Conservation (phyloP, 2,113 vertebrate species). For the Xiphias gladius region DNA sequence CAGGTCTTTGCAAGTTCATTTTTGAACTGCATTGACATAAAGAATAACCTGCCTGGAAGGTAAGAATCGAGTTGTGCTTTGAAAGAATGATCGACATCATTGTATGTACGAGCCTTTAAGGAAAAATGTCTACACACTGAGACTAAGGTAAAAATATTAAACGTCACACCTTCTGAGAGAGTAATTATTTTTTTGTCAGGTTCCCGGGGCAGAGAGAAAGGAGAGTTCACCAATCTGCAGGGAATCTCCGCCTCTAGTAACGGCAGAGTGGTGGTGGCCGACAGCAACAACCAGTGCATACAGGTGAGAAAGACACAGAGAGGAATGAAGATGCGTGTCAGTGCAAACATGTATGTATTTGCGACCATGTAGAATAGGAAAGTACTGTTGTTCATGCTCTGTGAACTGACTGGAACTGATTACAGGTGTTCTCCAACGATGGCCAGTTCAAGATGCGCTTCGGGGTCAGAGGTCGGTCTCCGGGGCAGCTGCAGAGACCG, state of each 20-base stretch:
- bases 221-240: slow-evolving; percentile 97
- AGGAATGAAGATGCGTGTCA: background rate
- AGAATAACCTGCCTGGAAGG: background rate
- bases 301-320: slow-evolving; percentile 85
- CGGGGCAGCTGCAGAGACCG: slow-evolving; percentile 94
- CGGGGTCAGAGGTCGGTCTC: slow-evolving; percentile 93
- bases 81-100: slow-evolving; percentile 5
- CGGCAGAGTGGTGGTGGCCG: slow-evolving; percentile 94
- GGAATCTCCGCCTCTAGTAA: slow-evolving; percentile 92
- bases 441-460: slow-evolving; percentile 97
- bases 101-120: background rate
- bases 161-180: background rate
- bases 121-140: background rate
- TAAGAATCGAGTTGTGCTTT: background rate
- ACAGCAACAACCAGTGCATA: slow-evolving; percentile 99
- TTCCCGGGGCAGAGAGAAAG: slow-evolving; percentile 93
- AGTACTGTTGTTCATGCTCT: background rate
- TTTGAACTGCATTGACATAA: background rate
- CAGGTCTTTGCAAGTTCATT: slow-evolving; percentile 3
- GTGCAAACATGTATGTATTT: background rate
- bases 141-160: slow-evolving; percentile 7
- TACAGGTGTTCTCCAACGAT: slow-evolving; percentile 94
- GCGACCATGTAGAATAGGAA: background rate
- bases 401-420: background rate
- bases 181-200: slow-evolving; percentile 78